These are phyloP conservation scores for Metallyticus violacea DNA, from an alignment of 2,888 invertebrate genomes.

Conservation along the genomic window DNA sequence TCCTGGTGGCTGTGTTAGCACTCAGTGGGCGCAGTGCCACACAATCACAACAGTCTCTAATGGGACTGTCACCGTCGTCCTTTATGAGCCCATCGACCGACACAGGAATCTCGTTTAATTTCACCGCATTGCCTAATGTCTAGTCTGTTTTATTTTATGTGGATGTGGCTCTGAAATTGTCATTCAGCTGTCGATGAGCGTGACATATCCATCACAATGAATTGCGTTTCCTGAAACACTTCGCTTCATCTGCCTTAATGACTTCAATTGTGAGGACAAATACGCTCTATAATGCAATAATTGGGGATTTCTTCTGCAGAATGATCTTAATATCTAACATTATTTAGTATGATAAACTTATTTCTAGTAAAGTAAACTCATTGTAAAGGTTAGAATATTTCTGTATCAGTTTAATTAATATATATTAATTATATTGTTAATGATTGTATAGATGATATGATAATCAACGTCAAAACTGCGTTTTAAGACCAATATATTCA, in stretches of 20 bases:
- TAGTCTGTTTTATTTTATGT: no score
- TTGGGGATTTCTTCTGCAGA: not conserved
- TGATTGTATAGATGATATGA: no score
- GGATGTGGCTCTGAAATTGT: not conserved
- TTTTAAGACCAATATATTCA: no score
- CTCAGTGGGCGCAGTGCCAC: not conserved
- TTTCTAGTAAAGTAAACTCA: no score
- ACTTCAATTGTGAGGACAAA: not conserved
- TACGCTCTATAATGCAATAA: not conserved
- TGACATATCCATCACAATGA: not conserved
- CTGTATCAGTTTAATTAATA: no score
- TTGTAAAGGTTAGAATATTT: no score
- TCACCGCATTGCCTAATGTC: not conserved
- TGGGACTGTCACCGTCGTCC: not conserved
- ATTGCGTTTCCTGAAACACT: not conserved
- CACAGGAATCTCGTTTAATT: not conserved
- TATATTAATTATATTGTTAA: no score
- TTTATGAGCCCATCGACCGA: not conserved
- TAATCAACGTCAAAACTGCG: no score
- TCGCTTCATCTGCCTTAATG: not conserved
- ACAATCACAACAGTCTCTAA: not conserved
- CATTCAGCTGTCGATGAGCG: not conserved
- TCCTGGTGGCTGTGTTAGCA: not conserved
- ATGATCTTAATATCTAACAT: not conserved
- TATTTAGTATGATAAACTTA: not conserved